phyloP scores from a whole-genome alignment of 2,797 vertebrate species.

The Orientallactaga sibirica region DNA sequence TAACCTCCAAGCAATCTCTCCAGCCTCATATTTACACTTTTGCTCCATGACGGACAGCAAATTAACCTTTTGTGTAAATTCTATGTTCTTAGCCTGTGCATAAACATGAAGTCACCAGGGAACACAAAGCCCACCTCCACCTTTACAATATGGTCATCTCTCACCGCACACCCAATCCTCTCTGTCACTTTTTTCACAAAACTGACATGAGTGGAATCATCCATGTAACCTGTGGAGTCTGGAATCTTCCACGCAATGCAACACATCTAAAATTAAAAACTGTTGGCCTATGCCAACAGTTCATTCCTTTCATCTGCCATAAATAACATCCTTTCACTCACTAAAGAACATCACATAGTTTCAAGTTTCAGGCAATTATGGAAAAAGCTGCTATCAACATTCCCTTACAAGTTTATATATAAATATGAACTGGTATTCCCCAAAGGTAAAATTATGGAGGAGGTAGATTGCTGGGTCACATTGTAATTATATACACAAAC shows the following conservation, averaged over 20 bases:
- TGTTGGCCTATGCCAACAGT: background rate
- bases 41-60: background rate
- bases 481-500: background rate
- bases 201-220: background rate
- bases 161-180: no score
- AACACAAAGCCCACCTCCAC: background rate
- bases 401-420: background rate
- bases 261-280: background rate
- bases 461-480: background rate
- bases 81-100: no score
- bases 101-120: background rate
- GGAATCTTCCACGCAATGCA: background rate
- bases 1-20: no score
- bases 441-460: background rate
- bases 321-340: background rate
- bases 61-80: background rate
- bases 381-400: background rate
- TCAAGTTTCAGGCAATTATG: background rate
- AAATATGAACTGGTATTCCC: background rate
- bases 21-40: background rate
- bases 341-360: background rate
- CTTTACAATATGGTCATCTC: fast-evolving
- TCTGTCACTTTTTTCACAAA: background rate
- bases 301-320: background rate
- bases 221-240: background rate